These are phyloP conservation scores for Protodeltote pygarga DNA, from an alignment of 2,888 invertebrate genomes.

Conservation along the genomic window DNA sequence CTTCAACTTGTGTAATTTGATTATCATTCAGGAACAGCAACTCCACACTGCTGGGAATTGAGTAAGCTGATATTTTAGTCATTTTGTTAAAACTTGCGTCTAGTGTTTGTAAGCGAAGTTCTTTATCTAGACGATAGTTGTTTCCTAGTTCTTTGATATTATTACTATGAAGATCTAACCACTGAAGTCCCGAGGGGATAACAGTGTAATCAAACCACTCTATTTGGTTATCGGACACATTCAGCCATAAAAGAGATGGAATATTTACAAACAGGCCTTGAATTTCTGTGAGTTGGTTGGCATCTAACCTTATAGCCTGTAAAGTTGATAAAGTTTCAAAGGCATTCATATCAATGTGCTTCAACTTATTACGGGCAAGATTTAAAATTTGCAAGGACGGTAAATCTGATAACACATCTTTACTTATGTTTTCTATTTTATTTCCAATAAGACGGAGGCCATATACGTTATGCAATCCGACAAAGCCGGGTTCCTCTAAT, in stretches of 20 bases:
- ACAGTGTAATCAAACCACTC: conserved; percentile 95
- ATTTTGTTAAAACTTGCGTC: conserved; percentile 97
- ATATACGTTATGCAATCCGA: conserved; percentile 94
- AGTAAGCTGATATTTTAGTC: conserved; percentile 90
- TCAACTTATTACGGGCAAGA: conserved; percentile 94
- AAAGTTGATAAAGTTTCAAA: conserved; percentile 93
- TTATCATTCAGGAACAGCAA: conserved; percentile 96
- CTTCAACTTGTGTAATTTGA: conserved; percentile 93
- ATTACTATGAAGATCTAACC: conserved; percentile 96
- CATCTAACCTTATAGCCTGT: conserved; percentile 95
- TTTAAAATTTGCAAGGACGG: conserved; percentile 95
- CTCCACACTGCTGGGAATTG: conserved; percentile 94
- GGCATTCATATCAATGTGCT: conserved; percentile 92
- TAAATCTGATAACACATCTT: conserved; percentile 92
- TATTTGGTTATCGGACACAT: conserved; percentile 96
- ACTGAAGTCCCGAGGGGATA: conserved; percentile 93
- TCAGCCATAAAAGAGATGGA: conserved; percentile 94
- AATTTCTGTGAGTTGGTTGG: conserved; percentile 93
- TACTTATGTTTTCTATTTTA: conserved; percentile 93
- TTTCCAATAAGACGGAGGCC: conserved; percentile 96
- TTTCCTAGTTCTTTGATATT: conserved; percentile 92
- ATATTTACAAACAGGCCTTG: conserved; percentile 94
- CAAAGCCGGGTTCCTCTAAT: conserved; percentile 93
- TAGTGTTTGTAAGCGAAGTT: conserved; percentile 92
- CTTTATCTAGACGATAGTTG: conserved; percentile 89